Evolutionary conservation across 2,888 invertebrate genomes (phyloP).

Genomic region (Hydrotaea diabolus): DNA sequence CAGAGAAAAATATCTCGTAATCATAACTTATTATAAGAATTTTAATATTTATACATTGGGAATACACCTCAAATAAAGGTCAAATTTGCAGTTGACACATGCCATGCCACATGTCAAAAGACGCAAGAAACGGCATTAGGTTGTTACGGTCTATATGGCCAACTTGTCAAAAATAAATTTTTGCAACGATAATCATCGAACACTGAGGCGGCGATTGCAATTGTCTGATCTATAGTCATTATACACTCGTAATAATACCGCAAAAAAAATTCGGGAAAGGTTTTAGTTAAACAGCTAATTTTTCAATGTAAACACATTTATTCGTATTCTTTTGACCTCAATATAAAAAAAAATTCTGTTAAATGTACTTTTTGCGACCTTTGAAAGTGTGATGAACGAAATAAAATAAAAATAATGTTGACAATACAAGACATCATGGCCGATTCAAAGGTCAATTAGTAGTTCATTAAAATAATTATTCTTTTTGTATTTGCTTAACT

Average conservation of each 20-base stretch:
- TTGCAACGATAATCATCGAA: too few relatives aligned
- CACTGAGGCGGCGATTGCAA: too few relatives aligned
- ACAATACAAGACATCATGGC: not conserved
- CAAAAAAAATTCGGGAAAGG: not conserved
- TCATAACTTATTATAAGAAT: not conserved
- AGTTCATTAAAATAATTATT: constrained; percentile 5
- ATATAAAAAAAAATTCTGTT: not conserved
- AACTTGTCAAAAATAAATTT: too few relatives aligned
- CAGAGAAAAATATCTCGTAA: constrained; percentile 7
- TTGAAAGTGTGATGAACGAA: not conserved
- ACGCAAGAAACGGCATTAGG: too few relatives aligned
- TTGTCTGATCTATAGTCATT: not conserved
- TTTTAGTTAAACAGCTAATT: not conserved
- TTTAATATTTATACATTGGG: constrained; percentile 16
- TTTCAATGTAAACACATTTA: not conserved
- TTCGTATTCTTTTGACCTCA: too few relatives aligned
- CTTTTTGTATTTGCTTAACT: constrained; percentile 9
- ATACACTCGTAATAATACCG: not conserved
- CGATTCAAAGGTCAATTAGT: not conserved
- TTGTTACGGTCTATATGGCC: too few relatives aligned
- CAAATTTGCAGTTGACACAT: not conserved
- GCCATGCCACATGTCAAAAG: not conserved
- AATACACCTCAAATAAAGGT: not conserved
- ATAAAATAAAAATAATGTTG: not conserved
- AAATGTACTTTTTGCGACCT: too few relatives aligned